phyloP scores from a whole-genome alignment of 1,140 invertebrate species.

The Oryctes rhinoceros region DNA sequence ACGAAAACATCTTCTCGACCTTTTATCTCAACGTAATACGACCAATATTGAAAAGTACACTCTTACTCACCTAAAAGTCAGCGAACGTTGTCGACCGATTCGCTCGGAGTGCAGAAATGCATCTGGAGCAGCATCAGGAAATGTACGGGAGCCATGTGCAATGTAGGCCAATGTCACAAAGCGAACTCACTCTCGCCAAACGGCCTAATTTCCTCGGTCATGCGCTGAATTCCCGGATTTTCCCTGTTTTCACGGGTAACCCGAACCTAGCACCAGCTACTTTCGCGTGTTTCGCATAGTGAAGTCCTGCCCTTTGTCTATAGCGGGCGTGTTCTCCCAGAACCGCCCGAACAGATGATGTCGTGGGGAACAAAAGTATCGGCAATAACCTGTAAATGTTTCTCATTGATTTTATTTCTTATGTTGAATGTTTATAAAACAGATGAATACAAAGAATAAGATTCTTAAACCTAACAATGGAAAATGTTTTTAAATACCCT shows the following conservation, averaged over 20 bases:
- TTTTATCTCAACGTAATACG: neutral
- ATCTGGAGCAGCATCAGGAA: conserved; percentile 36
- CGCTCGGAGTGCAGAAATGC: conserved; percentile 41
- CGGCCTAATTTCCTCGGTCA: conserved; percentile 38
- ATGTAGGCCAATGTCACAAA: conserved; percentile 42
- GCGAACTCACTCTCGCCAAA: conserved; percentile 41
- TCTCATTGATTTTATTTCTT: neutral
- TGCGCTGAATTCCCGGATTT: conserved; percentile 34
- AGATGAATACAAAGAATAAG: too few species aligned
- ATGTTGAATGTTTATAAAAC: too few species aligned
- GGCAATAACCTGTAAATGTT: neutral
- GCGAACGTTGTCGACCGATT: conserved; percentile 7
- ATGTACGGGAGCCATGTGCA: conserved; percentile 26
- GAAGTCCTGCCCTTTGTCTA: conserved; percentile 6
- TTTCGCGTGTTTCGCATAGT: neutral
- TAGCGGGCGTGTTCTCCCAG: conserved; percentile 12
- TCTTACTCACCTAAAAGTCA: conserved; percentile 23
- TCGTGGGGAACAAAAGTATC: neutral
- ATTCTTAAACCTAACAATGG: too few species aligned
- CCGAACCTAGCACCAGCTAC: conserved; percentile 30
- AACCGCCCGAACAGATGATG: neutral
- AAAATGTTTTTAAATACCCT: too few species aligned
- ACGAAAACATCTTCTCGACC: neutral
- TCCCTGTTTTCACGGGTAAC: conserved; percentile 13
- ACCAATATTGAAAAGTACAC: neutral